Percentiles rank a stretch among this genome's conserved stretches.
Evolutionary conservation across 1,140 invertebrate genomes (phyloP).

Genomic region (Parapsyche elsis): DNA sequence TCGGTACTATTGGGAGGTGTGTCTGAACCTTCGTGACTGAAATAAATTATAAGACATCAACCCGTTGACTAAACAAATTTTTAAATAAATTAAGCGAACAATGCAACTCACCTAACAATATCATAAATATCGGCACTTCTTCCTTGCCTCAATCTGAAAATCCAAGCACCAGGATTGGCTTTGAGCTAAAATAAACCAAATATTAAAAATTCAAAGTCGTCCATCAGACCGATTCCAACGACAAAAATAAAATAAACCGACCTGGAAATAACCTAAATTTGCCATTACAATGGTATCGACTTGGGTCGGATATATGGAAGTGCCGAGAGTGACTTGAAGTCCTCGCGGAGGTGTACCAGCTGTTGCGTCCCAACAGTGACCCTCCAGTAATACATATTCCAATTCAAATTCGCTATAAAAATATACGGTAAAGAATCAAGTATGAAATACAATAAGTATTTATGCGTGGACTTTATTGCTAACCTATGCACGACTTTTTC

Average conservation of each 20-base stretch:
- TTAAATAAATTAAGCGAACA: conserved; percentile 8
- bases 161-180: conserved; percentile 97
- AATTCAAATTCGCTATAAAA: conserved; percentile 87
- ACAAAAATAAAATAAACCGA: conserved; percentile 76
- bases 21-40: conserved; percentile 81
- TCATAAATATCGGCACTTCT: conserved; percentile 95
- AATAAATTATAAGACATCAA: conserved; percentile 47
- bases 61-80: neutral
- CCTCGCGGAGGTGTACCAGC: conserved; percentile 95
- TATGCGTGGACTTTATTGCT: neutral
- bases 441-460: neutral
- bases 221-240: conserved; percentile 71
- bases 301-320: conserved; percentile 77
- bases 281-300: conserved; percentile 99
- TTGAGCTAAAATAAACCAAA: conserved; percentile 73
- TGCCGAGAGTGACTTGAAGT: conserved; percentile 95
- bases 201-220: neutral
- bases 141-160: conserved; percentile 87
- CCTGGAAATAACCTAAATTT: conserved; percentile 96
- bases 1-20: conserved; percentile 74
- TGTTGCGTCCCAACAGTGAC: conserved; percentile 95
- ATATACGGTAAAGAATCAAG: conserved; percentile 46
- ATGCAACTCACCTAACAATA: conserved; percentile 74
- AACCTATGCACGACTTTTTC: conserved; percentile 78
- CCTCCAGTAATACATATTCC: conserved; percentile 91